These are phyloP conservation scores for Aphidius gifuensis DNA, from an alignment of 1,140 invertebrate species.

Conservation along the genomic window DNA sequence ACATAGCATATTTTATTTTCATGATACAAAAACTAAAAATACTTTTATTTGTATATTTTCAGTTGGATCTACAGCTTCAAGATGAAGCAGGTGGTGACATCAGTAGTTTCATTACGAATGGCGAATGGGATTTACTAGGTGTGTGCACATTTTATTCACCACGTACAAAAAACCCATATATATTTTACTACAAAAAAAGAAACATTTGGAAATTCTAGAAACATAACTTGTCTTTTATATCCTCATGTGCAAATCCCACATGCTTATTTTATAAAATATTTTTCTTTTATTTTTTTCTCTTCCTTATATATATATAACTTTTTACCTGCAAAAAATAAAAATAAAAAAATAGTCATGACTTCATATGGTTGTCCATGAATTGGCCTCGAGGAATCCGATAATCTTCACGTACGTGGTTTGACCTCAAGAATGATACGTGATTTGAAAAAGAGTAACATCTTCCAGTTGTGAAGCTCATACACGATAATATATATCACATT, in stretches of 20 bases:
- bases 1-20: too few relatives aligned
- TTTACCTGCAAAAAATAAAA: not conserved
- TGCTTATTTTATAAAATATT: not conserved
- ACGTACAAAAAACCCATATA: constrained; percentile 6
- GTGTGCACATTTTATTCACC: constrained; percentile 45
- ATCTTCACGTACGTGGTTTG: constrained; percentile 23
- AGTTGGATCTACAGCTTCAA: constrained; percentile 92
- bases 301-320: not conserved
- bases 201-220: not conserved
- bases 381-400: constrained; percentile 23
- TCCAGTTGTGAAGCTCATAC: constrained; percentile 16
- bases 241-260: not conserved
- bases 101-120: constrained; percentile 94
- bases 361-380: constrained; percentile 7
- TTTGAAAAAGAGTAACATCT: constrained; percentile 18
- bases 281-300: too few relatives aligned
- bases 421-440: constrained; percentile 19
- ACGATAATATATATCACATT: constrained; percentile 12
- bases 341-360: not conserved
- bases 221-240: not conserved
- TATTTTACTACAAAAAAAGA: not conserved
- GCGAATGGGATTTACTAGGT: constrained; percentile 98
- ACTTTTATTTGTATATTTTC: constrained; percentile 40
- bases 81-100: constrained; percentile 88
- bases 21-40: too few relatives aligned